Percentiles rank a stretch among this genome's conserved stretches.
Conservation (phyloP, 2,797 vertebrate genomes). For the Peromyscus eremicus region DNA sequence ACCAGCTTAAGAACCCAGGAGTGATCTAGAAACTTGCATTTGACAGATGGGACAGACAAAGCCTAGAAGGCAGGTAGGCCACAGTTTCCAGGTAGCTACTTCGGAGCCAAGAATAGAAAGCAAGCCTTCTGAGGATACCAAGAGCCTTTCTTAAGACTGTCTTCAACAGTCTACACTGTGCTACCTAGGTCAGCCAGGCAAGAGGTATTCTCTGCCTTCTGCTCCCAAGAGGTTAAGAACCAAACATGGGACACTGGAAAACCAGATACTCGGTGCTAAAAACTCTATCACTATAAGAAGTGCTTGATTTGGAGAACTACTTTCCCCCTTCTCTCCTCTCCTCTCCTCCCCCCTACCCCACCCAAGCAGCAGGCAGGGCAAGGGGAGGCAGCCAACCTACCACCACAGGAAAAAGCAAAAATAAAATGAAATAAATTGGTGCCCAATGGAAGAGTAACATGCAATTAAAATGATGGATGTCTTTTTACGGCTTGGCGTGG, state of each 20-base stretch:
- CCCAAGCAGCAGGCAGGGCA: not conserved
- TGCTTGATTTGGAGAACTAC: not conserved
- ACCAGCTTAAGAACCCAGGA: not conserved
- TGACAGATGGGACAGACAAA: conserved; percentile 9
- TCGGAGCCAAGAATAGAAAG: not conserved
- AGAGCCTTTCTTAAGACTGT: not conserved
- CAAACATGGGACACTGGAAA: not conserved
- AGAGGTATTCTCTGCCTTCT: not conserved
- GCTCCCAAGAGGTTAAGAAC: conserved; percentile 47
- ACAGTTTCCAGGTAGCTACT: not conserved
- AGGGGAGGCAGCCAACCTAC: not conserved
- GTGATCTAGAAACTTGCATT: conserved; percentile 7
- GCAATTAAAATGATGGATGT: conserved; percentile 80
- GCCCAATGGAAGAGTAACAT: conserved; percentile 68
- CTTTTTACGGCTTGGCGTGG: not conserved
- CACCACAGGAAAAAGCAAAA: conserved; percentile 40
- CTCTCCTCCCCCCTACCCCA: no score
- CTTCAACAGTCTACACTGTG: not conserved
- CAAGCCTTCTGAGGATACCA: not conserved
- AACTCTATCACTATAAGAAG: conserved; percentile 57
- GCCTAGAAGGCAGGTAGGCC: not conserved
- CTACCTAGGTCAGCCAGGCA: not conserved
- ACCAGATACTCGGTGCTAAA: conserved; percentile 14
- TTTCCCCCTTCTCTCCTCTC: no score
- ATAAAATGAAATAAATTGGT: conserved; percentile 70